Percentiles rank a stretch among this genome's conserved stretches.
Conservation (phyloP, 2,888 invertebrate species). For the Hirtodrosophila cameraria region DNA sequence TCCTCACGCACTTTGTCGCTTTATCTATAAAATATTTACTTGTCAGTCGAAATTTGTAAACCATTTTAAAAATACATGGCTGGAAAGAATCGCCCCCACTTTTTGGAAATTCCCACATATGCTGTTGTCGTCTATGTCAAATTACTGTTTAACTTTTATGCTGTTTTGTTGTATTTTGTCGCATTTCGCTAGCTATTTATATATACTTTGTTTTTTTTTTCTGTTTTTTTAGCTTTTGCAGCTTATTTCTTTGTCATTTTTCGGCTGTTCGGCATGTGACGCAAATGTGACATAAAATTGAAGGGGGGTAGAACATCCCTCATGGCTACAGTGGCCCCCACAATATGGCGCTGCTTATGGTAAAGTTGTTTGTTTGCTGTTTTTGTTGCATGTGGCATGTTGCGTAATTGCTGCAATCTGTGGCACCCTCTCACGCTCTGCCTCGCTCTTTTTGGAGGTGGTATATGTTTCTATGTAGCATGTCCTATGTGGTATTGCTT, state of each 20-base stretch:
- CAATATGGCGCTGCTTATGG: conserved; percentile 71
- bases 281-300: conserved; percentile 74
- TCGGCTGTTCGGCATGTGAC: conserved; percentile 68
- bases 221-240: conserved; percentile 58
- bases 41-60: conserved; percentile 54
- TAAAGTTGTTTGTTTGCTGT: conserved; percentile 24
- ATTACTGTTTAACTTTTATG: conserved; percentile 78
- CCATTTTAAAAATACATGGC: conserved; percentile 58
- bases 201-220: conserved; percentile 26
- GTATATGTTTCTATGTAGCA: no score
- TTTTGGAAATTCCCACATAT: conserved; percentile 58
- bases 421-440: no score
- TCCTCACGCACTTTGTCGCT: conserved; percentile 68
- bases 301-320: conserved; percentile 57
- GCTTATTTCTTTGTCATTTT: conserved; percentile 78
- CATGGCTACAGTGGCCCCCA: conserved; percentile 41
- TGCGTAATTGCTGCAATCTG: conserved; percentile 79
- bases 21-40: conserved; percentile 71
- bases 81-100: not conserved
- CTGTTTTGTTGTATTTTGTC: conserved; percentile 71
- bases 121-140: conserved; percentile 70
- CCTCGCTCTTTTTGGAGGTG: conserved; percentile 43
- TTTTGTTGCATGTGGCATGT: conserved; percentile 68
- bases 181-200: conserved; percentile 66
- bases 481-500: conserved; percentile 10